Conservation (phyloP, 2,113 vertebrate genomes). For the Alethe diademata region DNA sequence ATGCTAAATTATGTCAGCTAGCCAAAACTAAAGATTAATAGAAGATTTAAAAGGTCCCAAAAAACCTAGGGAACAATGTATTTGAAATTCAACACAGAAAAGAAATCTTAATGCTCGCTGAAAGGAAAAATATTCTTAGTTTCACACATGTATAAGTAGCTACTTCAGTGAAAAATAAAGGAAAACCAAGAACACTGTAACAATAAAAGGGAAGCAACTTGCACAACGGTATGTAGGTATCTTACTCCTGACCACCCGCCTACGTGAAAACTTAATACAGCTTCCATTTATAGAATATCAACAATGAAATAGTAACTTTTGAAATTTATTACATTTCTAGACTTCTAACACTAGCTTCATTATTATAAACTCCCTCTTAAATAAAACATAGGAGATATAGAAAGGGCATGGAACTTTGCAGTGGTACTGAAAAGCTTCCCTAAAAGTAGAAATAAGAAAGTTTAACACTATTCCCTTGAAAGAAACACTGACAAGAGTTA, state of each 20-base stretch:
- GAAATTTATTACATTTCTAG: not conserved
- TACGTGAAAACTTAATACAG: not conserved
- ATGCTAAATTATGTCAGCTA: not conserved
- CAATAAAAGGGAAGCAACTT: not conserved
- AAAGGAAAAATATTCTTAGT: not conserved
- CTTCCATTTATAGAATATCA: not conserved
- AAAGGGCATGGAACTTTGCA: not conserved
- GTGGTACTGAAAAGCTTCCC: not conserved
- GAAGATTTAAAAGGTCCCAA: not conserved
- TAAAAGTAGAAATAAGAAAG: not conserved
- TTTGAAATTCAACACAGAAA: not conserved
- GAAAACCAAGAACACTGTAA: not conserved
- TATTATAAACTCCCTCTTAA: not conserved
- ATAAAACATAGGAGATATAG: not conserved
- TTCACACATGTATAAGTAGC: not conserved
- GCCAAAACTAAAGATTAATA: not conserved
- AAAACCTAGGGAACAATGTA: not conserved
- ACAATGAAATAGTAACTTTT: not conserved
- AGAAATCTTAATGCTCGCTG: not conserved
- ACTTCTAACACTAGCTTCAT: not conserved
- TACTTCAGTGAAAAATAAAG: not conserved
- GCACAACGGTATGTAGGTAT: not conserved
- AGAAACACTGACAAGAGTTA: not conserved
- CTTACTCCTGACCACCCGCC: not conserved
- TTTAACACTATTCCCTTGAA: not conserved